A percentile compares a stretch with the other conserved stretches of the same genome.
phyloP scores from a whole-genome alignment of 2,797 vertebrate species.

The Ceryle rudis region DNA sequence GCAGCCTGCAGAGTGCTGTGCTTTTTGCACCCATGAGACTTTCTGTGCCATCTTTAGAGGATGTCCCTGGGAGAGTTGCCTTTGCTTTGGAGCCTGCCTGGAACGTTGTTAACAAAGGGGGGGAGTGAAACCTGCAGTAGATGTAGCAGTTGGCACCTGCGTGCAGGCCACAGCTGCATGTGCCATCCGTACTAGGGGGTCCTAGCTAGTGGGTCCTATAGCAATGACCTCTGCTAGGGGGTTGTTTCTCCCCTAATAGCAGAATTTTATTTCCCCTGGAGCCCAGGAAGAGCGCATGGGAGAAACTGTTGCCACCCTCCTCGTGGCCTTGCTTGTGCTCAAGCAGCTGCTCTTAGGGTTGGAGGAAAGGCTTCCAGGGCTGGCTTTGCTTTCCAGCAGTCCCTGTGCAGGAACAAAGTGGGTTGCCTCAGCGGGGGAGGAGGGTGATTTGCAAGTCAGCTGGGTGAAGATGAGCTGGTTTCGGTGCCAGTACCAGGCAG shows the following conservation, averaged over 20 bases:
- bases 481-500: neutral
- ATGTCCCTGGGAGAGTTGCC: rapidly evolving
- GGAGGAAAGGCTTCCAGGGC: neutral
- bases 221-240: neutral
- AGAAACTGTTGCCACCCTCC: neutral
- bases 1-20: neutral
- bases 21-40: neutral
- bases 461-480: neutral
- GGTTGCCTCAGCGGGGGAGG: neutral
- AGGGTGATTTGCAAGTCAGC: rapidly evolving
- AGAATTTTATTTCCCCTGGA: neutral
- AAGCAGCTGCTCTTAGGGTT: rapidly evolving
- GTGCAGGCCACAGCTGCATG: neutral
- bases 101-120: rapidly evolving
- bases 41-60: neutral
- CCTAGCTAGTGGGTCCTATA: neutral
- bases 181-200: rapidly evolving
- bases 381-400: neutral
- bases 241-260: neutral
- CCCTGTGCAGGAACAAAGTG: too few relatives aligned
- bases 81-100: neutral
- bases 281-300: neutral
- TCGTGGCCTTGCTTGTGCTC: neutral
- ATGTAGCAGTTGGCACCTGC: neutral
- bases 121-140: neutral